Conservation (phyloP, 2,797 vertebrate genomes). For the Pangasius larnaudii region DNA sequence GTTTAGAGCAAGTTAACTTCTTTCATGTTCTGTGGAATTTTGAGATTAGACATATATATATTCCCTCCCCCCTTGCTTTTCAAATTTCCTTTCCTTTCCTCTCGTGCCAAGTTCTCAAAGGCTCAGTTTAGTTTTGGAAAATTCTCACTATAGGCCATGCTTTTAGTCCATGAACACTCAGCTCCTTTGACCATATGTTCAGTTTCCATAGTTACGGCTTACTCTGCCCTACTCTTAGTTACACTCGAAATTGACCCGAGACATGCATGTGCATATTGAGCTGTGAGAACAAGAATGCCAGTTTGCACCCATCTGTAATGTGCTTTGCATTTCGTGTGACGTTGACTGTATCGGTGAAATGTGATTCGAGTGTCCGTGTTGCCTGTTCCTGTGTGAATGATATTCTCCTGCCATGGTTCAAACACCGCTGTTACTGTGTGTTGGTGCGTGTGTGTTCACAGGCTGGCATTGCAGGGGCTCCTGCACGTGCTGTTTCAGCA, state of each 20-base stretch:
- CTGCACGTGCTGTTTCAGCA: conserved; percentile 96
- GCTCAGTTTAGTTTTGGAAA: neutral
- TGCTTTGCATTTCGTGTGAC: conserved; percentile 78
- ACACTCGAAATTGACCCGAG: conserved; percentile 66
- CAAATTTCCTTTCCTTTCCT: neutral
- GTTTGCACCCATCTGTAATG: conserved; percentile 74
- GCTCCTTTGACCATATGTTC: neutral
- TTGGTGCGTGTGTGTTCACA: conserved; percentile 74
- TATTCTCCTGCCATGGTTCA: conserved; percentile 24
- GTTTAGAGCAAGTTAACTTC: neutral
- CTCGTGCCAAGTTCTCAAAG: neutral
- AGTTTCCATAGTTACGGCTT: conserved; percentile 7
- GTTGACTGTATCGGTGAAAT: conserved; percentile 55
- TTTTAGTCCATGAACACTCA: neutral
- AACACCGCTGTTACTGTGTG: conserved; percentile 65
- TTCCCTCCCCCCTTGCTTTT: no score
- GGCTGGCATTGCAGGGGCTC: conserved; percentile 98
- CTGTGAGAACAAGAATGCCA: conserved; percentile 62
- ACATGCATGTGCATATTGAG: conserved; percentile 77
- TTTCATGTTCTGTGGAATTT: neutral
- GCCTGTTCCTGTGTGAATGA: conserved; percentile 11
- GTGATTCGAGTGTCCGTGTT: conserved; percentile 55
- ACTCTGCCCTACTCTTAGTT: conserved; percentile 55
- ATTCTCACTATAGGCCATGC: neutral
- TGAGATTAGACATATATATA: no score